phyloP scores from a whole-genome alignment of 2,797 vertebrate species.

The Glyptemys insculpta region DNA sequence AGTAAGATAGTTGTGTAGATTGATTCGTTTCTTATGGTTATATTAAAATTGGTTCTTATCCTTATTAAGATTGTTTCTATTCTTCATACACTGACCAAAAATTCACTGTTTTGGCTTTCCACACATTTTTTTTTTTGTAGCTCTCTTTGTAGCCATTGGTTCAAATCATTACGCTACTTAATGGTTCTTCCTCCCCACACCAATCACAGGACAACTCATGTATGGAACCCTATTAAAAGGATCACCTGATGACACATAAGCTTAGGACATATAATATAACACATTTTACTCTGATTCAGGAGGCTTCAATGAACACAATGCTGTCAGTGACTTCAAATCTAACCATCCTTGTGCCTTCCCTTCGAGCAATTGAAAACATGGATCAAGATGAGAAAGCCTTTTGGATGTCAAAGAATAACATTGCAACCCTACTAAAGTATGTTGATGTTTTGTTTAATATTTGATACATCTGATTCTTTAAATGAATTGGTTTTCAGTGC shows the following conservation, averaged over 20 bases:
- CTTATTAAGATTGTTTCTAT: not conserved
- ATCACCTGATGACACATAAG: slow-evolving; percentile 18
- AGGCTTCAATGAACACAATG: slow-evolving; percentile 77
- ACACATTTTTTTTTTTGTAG: not conserved
- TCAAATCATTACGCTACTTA: slow-evolving; percentile 42
- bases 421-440: slow-evolving; percentile 90
- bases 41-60: not conserved
- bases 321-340: slow-evolving; percentile 84
- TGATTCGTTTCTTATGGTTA: not conserved
- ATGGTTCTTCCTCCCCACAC: slow-evolving; percentile 37
- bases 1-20: not conserved
- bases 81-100: not conserved
- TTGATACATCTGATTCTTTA: not conserved
- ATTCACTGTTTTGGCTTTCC: not conserved
- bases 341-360: slow-evolving; percentile 90
- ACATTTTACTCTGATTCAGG: slow-evolving; percentile 68
- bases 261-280: not conserved
- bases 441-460: not conserved
- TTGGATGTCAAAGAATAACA: slow-evolving; percentile 87
- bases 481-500: not conserved
- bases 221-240: slow-evolving; percentile 22
- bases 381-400: slow-evolving; percentile 85
- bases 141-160: not conserved
- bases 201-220: slow-evolving; percentile 34
- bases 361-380: slow-evolving; percentile 85